phyloP scores from a whole-genome alignment of 2,888 invertebrate genomes.

The Tupiocoris notatus region DNA sequence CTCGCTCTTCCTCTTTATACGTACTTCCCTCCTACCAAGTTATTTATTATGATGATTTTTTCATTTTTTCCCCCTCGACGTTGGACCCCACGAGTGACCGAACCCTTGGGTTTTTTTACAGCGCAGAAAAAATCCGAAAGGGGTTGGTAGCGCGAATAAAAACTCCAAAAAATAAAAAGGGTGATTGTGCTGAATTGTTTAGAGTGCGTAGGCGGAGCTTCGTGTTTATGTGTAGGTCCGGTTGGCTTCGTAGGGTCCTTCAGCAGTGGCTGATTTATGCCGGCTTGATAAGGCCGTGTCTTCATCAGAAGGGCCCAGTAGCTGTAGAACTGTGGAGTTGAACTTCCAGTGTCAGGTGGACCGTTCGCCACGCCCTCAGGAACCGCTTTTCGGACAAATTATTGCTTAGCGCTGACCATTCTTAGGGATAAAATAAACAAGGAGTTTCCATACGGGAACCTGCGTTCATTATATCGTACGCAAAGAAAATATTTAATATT shows the following conservation, averaged over 20 bases:
- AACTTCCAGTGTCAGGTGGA: constrained; percentile 15
- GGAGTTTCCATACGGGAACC: too few species aligned
- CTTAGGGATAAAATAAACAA: neutral
- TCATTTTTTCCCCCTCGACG: neutral
- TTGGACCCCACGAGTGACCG: constrained; percentile 30
- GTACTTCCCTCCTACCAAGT: constrained; percentile 8
- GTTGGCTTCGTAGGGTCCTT: neutral
- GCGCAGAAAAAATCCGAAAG: neutral
- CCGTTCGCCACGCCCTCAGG: neutral
- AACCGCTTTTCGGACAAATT: constrained; percentile 18
- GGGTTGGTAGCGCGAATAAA: neutral
- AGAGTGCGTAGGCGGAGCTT: too few species aligned
- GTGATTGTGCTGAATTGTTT: constrained; percentile 35
- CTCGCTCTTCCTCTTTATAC: constrained; percentile 12
- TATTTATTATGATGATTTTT: constrained; percentile 35
- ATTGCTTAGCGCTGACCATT: neutral
- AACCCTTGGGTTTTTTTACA: neutral
- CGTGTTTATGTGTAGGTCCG: neutral
- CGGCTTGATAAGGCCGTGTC: constrained; percentile 35
- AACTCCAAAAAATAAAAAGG: constrained; percentile 15
- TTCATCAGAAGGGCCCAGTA: constrained; percentile 13
- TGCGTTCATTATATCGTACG: too few species aligned
- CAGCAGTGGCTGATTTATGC: constrained; percentile 16
- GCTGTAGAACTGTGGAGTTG: too few species aligned
- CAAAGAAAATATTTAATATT: too few species aligned